Base-by-base conservation (phyloP, 2,797 vertebrate species). In the Sarcoramphus papa region DNA sequence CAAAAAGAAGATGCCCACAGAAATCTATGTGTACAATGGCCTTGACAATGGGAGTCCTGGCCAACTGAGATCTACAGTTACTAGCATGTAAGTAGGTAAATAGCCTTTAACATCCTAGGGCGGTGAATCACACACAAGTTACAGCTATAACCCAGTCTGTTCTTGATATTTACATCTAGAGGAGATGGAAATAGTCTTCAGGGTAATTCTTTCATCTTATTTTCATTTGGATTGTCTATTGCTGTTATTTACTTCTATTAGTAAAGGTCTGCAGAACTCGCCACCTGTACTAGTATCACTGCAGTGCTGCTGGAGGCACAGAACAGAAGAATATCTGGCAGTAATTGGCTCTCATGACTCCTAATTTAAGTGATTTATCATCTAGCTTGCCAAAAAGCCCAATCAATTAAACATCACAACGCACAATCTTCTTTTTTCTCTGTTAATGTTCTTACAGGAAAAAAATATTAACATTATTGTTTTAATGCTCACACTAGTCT, bases 301-400 rank as follows among this genome's bases (percentile, higher is more conserved):
- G 85, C 69, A 2, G 7, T 54, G 76, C 77, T 88, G 72, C 81
- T 25, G 53, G 64, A 91, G 33, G 67, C 63, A 77, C 33, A 59
- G 56, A 88, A 47, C 62, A 86, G 77, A 72, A 80, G n/a, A 94
- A 8, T 90, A 83, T 81, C 87, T 94, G 90, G 75, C 87, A 95
- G 65, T 77, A 94, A 95, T 15, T 72, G 13, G 53, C 79, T 88
- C 69, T 87, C 62, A 59, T 1, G 9, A 84, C 59, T 79, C 28
- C 56, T 90, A 62, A 91, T 84, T 70, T 70, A 68, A 59, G 41
- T 59, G 75, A 95, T 95, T 88, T 84, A 83, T 84, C 76, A 80
- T 40, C 65, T 47, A 57, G 22, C 40, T 67, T 78, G 65, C 76
- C 85, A 91, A 94, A 92, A 70, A 94, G 41, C 43, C 31, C 50